phyloP scores from a whole-genome alignment of 2,888 invertebrate genomes.

The Exocentrus adspersus region DNA sequence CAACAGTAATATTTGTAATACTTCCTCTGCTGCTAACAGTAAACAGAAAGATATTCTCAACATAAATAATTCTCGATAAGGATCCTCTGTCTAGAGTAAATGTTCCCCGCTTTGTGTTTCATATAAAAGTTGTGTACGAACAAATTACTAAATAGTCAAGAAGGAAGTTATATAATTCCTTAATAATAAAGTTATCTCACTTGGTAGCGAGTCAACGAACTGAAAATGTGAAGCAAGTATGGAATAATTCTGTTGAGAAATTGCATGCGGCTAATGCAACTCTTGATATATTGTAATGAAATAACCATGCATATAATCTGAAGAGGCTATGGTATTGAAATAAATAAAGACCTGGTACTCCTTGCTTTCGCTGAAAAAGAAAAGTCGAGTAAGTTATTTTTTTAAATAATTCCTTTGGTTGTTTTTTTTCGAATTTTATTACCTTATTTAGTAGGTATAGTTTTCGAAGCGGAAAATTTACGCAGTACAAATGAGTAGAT shows the following conservation, averaged over 20 bases:
- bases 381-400: neutral
- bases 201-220: constrained; percentile 21
- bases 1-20: neutral
- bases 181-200: constrained; percentile 12
- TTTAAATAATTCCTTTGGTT: no score
- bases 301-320: no score
- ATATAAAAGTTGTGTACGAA: constrained; percentile 15
- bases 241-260: constrained; percentile 1
- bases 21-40: neutral
- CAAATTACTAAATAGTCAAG: constrained; percentile 16
- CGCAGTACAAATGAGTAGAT: constrained; percentile 21
- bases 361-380: no score
- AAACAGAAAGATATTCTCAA: constrained; percentile 2
- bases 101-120: constrained; percentile 2
- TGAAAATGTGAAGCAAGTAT: constrained; percentile 10
- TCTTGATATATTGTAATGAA: no score
- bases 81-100: constrained; percentile 2
- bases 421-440: no score
- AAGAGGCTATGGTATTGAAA: no score
- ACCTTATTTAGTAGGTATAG: no score
- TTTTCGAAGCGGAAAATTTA: constrained; percentile 25
- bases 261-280: no score
- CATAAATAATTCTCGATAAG: constrained; percentile 3
- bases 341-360: no score
- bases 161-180: constrained; percentile 24